Conservation (phyloP, 2,797 vertebrate species). For the Falco columbarius region DNA sequence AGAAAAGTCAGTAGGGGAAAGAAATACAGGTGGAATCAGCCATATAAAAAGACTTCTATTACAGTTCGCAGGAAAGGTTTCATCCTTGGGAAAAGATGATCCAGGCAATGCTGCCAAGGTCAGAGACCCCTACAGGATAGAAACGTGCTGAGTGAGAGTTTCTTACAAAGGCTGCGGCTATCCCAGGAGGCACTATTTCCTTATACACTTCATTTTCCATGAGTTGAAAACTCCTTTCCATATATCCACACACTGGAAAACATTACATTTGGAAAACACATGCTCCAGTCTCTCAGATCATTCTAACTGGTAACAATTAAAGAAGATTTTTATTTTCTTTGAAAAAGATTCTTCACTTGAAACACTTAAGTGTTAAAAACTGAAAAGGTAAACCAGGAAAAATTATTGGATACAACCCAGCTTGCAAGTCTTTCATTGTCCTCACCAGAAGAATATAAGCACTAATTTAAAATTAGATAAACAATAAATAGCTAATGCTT, state of each 20-base stretch:
- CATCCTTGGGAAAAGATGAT: neutral
- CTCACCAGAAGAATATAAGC: neutral
- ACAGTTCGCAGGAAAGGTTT: neutral
- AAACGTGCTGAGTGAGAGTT: neutral
- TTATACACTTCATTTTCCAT: neutral
- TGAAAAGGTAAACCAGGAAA: neutral
- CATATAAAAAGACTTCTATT: neutral
- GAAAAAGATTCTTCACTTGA: neutral
- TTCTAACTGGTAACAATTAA: neutral
- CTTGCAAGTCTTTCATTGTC: neutral
- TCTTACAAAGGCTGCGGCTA: neutral
- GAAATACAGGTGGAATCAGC: neutral
- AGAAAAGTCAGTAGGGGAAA: neutral
- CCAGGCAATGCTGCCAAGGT: conserved; percentile 1
- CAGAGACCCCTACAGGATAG: neutral
- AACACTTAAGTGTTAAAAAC: neutral
- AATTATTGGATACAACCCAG: neutral
- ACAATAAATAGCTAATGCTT: neutral
- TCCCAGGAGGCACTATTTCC: neutral
- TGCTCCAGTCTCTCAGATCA: neutral
- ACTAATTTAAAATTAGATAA: neutral
- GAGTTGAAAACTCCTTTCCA: neutral
- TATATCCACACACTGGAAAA: neutral
- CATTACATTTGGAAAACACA: neutral
- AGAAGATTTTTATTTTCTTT: neutral